Evolutionary conservation across 2,113 vertebrate genomes (phyloP), one percentile per base, ranked within the genome.

Genomic region (Chunga burmeisteri): DNA sequence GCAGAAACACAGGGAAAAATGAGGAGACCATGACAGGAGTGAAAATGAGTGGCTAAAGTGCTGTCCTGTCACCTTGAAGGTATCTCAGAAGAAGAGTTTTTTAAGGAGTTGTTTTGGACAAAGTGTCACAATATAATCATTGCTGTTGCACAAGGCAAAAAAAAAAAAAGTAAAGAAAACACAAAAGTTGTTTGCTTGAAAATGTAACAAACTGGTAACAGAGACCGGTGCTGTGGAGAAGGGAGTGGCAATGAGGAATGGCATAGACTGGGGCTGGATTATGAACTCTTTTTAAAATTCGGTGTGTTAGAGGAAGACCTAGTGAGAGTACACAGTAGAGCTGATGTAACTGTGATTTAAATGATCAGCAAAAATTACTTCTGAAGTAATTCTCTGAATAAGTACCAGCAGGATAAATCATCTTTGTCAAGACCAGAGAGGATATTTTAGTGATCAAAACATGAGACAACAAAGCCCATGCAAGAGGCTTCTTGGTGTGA

Each of bases 41-140:
- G 26, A 13, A 6, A 7, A 0, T 0, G 26, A 13, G 42, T 6
- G 2, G 6, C 2, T 26, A 0, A 58, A n/a, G 13, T 1, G 2
- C 34, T 52, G 7, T 52, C 19, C 26, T 77, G 7, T 5, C 30
- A 15, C 23, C 49, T 25, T 52, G 58, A 30, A 34, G 6, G 3
- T 68, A 17, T 46, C 36, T 52, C 42, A 17, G 30, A 61, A 56
- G 9, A 77, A 30, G 56, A 40, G 22, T 44, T 84, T 84, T 65
- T 20, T 36, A 66, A 74, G n/a, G 32, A 82, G n/a, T 30, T 81
- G 32, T 52, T 72, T 61, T 38, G 38, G 52, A 62, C 13, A 10
- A 46, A 46, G 6, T 25, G 22, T 10, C 29, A 22, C 49, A 68
- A 14, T 30, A 34, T 40, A 29, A 14, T 30, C 15, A 18, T 74